Evolutionary conservation across 2,888 invertebrate species (phyloP), one percentile per base, ranked within the genome.

Genomic region (Synanthedon andrenaeformis): DNA sequence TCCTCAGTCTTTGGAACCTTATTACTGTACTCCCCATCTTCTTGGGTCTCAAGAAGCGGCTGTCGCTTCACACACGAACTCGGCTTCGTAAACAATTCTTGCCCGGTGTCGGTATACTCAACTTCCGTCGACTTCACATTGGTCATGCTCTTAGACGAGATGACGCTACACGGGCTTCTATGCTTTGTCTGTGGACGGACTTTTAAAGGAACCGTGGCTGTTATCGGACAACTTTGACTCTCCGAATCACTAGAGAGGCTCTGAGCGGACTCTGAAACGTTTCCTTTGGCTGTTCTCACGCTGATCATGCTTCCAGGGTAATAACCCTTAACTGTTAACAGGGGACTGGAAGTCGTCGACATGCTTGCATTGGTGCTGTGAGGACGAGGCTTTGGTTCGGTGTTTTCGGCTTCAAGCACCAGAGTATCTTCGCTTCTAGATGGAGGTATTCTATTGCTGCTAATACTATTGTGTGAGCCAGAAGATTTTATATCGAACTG

Each of bases 351-450:
- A 51, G 89, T 90, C 11, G 91, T 92, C 3, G 91, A 93, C 54
- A 88, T 89, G 66, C 89, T 92, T 0, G 91, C 84, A 56, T 82
- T 84, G 58, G 90, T 88, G 52, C 91, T 89, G 59, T 90, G 90
- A 3, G 89, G 88, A 57, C 90, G 86, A 49, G 89, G 86, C 51
- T 90, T 90, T 1, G 88, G 68, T 62, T 82, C 74, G 0, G 73
- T 63, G 52, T 68, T 82, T 58, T 85, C 80, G 56, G 81, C 80
- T 62, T 87, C 79, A 0, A 83, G 67, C 1, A 89, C 88, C 5
- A 95, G 76, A 0, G 93, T 93, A 65, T 95, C 95, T 70, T 95
- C 95, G 58, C 94, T 95, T 52, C 93, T 89, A 0, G 94, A 94
- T 0, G 94, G 93, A 4, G 93, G 93, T 52, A 94, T 76, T 41